A percentile compares a stretch with the other conserved stretches of the same genome.
Conservation (phyloP, 1,140 invertebrate species). For the Drosophila persimilis region DNA sequence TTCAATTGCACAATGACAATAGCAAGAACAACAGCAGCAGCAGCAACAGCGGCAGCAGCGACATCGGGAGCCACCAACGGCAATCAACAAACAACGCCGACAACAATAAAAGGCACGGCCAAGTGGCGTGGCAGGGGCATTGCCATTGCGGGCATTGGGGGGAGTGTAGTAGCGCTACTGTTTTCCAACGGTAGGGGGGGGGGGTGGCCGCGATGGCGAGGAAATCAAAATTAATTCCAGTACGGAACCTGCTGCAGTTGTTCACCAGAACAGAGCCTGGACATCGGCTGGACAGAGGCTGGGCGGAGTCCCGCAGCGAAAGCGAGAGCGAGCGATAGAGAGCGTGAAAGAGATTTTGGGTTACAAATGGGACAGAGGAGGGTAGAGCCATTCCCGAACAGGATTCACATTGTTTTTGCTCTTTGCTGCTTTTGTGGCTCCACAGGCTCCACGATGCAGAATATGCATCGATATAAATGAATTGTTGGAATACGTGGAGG, state of each 20-base stretch:
- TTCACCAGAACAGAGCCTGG: conserved; percentile 59
- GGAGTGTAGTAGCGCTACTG: no score
- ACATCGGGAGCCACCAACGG: conserved; percentile 14
- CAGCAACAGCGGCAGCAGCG: conserved; percentile 9
- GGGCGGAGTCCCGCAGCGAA: neutral
- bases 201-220: conserved; percentile 12
- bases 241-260: conserved; percentile 77
- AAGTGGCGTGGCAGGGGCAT: neutral
- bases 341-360: neutral
- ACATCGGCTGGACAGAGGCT: conserved; percentile 33
- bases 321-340: neutral
- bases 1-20: conserved; percentile 70
- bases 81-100: conserved; percentile 59
- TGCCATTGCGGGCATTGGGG: no score
- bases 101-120: conserved; percentile 67
- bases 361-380: neutral
- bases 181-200: no score
- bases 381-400: conserved; percentile 6
- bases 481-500: conserved; percentile 23
- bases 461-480: conserved; percentile 54
- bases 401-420: conserved; percentile 43
- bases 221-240: conserved; percentile 77
- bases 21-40: conserved; percentile 21
- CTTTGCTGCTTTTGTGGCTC: conserved; percentile 30
- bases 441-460: conserved; percentile 31